Base-by-base conservation (phyloP, 35 echinoderm and acorn worm genomes). In the Heliocidaris erythrogramma region DNA sequence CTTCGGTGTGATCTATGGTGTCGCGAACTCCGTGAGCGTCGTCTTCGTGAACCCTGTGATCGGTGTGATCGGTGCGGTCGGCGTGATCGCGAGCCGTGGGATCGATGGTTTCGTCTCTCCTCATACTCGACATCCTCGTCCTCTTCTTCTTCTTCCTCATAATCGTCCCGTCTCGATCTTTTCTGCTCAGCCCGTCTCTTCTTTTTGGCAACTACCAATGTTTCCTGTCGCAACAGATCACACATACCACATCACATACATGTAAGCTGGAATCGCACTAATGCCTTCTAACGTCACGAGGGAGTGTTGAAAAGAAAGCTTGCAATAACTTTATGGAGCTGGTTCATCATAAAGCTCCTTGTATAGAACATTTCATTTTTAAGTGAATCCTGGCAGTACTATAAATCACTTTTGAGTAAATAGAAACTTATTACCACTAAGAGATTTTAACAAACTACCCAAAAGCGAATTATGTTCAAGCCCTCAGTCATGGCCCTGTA, bases 81-180 rank as follows among this genome's bases (percentile, higher is more conserved):
- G 21, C 91, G 91, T 11, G 91, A 92, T 48, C 29, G 31, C 5
- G 31, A 48, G 87, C 87, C 13, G 87, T 88, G 86, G 86, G 31
- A 42, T 42, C 86, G 16, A 30, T 32, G 87, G 17, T 24, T 32
- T n/a, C 47, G 87, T 47, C 30, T 4, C 3, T 89, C 87, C 30
- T 89, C 87, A 13, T 48, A 47, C 32, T 32, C 31, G 14, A 32
- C 47, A 9, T 89, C 95, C 30, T 95, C 95, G 11, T 59, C 49
- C 5, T 78, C 86, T 0, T 95, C 95, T 71, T 92, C 60, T 69
- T 94, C 93, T 59, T 90, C 88, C 29, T 47, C 48, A 42, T 90
- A 78, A n/a, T 78, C 65, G n/a, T 78, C 17, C 7, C 27, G 65
- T 24, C 65, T 18, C n/a, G 65, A 78, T 24, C 65, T 18, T 24